Evolutionary conservation across 2,888 invertebrate genomes (phyloP).

Genomic region (Steinernema hermaphroditum): DNA sequence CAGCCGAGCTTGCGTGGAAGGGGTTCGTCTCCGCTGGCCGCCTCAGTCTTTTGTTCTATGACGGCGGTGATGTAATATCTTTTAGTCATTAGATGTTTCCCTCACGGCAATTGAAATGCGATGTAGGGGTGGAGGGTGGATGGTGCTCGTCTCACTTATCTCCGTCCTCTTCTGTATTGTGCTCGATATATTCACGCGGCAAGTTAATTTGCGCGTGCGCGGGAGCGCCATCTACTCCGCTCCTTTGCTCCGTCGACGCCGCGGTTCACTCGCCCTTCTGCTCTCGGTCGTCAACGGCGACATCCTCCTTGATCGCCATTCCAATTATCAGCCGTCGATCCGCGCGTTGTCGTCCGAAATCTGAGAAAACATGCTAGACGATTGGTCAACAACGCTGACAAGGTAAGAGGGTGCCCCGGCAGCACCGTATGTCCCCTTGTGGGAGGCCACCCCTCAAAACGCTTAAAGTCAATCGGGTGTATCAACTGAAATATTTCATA

Average conservation of each 20-base stretch:
- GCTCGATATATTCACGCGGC: background rate
- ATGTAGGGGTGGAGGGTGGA: conserved; percentile 25
- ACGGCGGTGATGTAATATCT: conserved; percentile 25
- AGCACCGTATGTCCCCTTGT: no score
- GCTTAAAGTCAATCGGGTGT: no score
- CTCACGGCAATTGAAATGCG: conserved; percentile 28
- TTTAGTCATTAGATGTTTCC: conserved; percentile 25
- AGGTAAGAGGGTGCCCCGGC: conserved; percentile 19
- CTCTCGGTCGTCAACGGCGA: conserved; percentile 16
- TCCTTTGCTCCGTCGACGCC: background rate
- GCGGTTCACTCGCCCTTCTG: background rate
- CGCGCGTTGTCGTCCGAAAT: background rate
- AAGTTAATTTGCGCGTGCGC: conserved; percentile 23
- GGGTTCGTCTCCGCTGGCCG: background rate
- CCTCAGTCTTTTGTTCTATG: conserved; percentile 22
- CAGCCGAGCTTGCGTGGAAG: conserved; percentile 9
- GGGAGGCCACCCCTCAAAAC: no score
- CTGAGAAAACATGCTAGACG: conserved; percentile 16
- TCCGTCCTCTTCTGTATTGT: conserved; percentile 17
- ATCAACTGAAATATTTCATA: no score
- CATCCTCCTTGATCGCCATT: conserved; percentile 6
- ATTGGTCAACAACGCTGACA: conserved; percentile 6
- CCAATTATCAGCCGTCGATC: background rate
- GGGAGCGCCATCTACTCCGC: background rate
- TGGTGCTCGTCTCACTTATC: conserved; percentile 23